Base-by-base conservation (phyloP, 2,888 invertebrate species). In the Meteorus colon region DNA sequence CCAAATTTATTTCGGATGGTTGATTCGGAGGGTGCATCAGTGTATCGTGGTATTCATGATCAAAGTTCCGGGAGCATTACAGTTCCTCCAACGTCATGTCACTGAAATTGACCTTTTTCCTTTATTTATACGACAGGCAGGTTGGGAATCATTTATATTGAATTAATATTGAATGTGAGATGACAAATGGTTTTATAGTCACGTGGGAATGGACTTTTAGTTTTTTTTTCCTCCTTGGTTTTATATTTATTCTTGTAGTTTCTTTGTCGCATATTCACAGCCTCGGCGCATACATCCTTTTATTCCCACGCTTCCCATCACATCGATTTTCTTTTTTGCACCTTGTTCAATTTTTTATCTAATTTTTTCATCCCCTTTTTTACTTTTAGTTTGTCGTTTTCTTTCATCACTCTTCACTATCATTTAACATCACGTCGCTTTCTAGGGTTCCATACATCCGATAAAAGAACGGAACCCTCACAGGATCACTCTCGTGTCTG, bases 141-240 rank as follows among this genome's bases (percentile, higher is more conserved):
- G 24, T 55, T 19, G 6, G n/a, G 8, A 4, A 24, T 19, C 24
- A 24, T 55, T 24, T 24, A 19, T 55, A 19, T 55, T 8, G 55
- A 55, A 16, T 48, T n/a, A n/a, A 48, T 37, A 65, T 65, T 65
- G 65, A n/a, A 65, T 65, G 19, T 48, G n/a, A n/a, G 5, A 55
- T 24, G 66, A 41, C 66, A 45, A 66, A 66, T 66, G 55, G 66
- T 19, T 66, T 41, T 27, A 37, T 27, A 66, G 66, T 66, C 66
- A 45, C 24, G 41, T 41, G 37, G 41, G 24, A 66, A 45, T 66
- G 41, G 66, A 45, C 12, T 66, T 19, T 24, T 10, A 48, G 14
- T 14, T 65, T 59, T 16, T 62, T 14, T 62, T 14, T 24, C 41
- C n/a, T 19, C n/a, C 29, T 68, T n/a, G 45, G n/a, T 19, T 37